Evolutionary conservation across 2,888 invertebrate genomes (phyloP).

Genomic region (Scaptomyza caliginosa): DNA sequence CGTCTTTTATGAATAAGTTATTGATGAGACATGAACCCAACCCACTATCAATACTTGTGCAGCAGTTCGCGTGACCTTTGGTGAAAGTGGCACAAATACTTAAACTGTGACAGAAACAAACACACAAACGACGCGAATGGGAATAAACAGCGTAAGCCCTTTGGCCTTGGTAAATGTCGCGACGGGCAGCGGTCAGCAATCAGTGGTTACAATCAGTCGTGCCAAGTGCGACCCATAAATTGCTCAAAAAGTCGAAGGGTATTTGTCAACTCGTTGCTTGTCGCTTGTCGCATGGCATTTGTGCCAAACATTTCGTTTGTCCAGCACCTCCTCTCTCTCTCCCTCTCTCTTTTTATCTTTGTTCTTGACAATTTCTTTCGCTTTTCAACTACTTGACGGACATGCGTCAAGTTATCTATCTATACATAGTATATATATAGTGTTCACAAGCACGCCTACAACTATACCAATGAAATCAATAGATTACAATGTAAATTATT

Average conservation of each 20-base stretch:
- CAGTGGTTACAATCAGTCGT: slow-evolving; percentile 67
- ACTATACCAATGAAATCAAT: slow-evolving; percentile 53
- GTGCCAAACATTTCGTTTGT: slow-evolving; percentile 7
- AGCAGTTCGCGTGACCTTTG: slow-evolving; percentile 62
- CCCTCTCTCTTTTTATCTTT: too few species aligned
- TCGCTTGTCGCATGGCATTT: slow-evolving; percentile 40
- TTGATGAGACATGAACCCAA: too few species aligned
- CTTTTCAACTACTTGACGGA: slow-evolving; percentile 62
- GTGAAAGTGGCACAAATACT: slow-evolving; percentile 56
- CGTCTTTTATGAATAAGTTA: too few species aligned
- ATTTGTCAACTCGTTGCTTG: slow-evolving; percentile 74
- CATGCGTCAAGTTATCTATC: slow-evolving; percentile 71
- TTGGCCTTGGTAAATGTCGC: slow-evolving; percentile 66
- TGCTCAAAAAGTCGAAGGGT: slow-evolving; percentile 76
- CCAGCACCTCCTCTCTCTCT: slow-evolving; percentile 1
- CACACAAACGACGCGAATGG: neutral
- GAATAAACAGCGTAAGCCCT: slow-evolving; percentile 56
- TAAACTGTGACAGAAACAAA: slow-evolving; percentile 1
- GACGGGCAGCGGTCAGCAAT: slow-evolving; percentile 56
- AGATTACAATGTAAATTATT: slow-evolving; percentile 76
- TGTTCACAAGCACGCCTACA: slow-evolving; percentile 16
- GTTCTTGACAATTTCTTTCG: slow-evolving; percentile 26
- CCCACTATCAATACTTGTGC: slow-evolving; percentile 1
- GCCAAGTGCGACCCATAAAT: slow-evolving; percentile 73
- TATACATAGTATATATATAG: neutral